These are phyloP conservation scores for Biston betularia DNA, from an alignment of 2,888 invertebrate species.

Conservation along the genomic window DNA sequence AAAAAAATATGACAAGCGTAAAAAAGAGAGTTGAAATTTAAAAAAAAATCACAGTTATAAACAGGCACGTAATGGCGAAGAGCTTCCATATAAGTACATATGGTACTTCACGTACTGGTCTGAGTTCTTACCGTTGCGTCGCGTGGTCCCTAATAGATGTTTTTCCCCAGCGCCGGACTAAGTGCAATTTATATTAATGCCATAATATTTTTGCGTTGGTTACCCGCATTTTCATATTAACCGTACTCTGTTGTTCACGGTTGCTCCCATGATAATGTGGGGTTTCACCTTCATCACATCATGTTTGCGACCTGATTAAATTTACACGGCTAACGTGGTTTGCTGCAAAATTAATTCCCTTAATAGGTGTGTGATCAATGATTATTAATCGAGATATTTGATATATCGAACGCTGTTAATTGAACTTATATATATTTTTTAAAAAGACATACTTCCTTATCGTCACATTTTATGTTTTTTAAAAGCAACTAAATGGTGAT, in stretches of 20 bases:
- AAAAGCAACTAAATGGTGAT: too few species aligned
- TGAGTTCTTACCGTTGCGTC: conserved; percentile 32
- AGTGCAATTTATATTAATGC: conserved; percentile 83
- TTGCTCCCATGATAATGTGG: conserved; percentile 73
- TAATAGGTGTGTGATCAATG: conserved; percentile 54
- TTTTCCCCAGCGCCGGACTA: conserved; percentile 68
- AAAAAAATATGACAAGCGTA: too few species aligned
- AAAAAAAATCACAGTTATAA: too few species aligned
- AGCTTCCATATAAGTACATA: conserved; percentile 47
- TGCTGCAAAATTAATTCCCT: conserved; percentile 67
- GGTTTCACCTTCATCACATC: conserved; percentile 79
- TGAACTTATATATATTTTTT: too few species aligned
- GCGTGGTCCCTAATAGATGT: conserved; percentile 62
- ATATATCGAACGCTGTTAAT: background rate
- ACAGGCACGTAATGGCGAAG: conserved; percentile 27
- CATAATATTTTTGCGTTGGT: conserved; percentile 80
- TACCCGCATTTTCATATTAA: conserved; percentile 82
- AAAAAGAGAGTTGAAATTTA: too few species aligned
- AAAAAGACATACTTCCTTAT: too few species aligned
- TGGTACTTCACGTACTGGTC: conserved; percentile 19
- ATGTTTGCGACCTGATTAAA: conserved; percentile 81
- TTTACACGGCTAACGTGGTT: conserved; percentile 76
- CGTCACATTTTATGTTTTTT: too few species aligned
- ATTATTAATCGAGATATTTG: conserved; percentile 41
- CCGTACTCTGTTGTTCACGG: conserved; percentile 69